A percentile compares a stretch with the other conserved stretches of the same genome.
Conservation (phyloP, 2,888 invertebrate species). For the Drosophila stalkeri region DNA sequence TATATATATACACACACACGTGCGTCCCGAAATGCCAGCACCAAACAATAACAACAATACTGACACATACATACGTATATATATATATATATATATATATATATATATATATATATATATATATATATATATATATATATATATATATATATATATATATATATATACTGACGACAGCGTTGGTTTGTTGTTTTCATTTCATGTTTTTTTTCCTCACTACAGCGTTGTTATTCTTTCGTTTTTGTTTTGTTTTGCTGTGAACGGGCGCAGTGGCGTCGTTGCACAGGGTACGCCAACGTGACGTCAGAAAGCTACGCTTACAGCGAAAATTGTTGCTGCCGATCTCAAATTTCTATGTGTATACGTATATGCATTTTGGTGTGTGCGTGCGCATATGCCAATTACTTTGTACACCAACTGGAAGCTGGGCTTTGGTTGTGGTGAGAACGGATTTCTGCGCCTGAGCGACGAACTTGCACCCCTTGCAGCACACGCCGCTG, state of each 20-base stretch:
- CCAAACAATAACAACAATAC: conserved; percentile 39
- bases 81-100: too few relatives aligned
- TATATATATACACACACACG: conserved; percentile 24
- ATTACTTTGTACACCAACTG: neutral
- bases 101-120: too few relatives aligned
- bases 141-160: neutral
- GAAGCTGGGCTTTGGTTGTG: conserved; percentile 26
- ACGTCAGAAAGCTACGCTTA: conserved; percentile 31
- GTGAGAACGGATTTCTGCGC: neutral
- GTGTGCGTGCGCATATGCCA: neutral
- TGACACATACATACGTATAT: neutral
- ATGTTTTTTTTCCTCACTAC: conserved; percentile 60
- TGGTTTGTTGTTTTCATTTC: conserved; percentile 63
- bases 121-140: too few relatives aligned
- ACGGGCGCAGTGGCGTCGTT: conserved; percentile 46
- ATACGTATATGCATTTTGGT: neutral
- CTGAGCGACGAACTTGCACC: neutral
- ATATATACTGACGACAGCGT: conserved; percentile 35
- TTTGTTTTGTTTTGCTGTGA: conserved; percentile 55
- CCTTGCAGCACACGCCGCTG: conserved; percentile 43
- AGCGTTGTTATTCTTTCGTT: conserved; percentile 63
- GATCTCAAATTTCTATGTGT: neutral
- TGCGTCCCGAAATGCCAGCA: conserved; percentile 47
- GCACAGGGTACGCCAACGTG: conserved; percentile 21
- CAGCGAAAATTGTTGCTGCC: conserved; percentile 19